Evolutionary conservation across 2,113 vertebrate genomes (phyloP).

Genomic region (Scophthalmus maximus): DNA sequence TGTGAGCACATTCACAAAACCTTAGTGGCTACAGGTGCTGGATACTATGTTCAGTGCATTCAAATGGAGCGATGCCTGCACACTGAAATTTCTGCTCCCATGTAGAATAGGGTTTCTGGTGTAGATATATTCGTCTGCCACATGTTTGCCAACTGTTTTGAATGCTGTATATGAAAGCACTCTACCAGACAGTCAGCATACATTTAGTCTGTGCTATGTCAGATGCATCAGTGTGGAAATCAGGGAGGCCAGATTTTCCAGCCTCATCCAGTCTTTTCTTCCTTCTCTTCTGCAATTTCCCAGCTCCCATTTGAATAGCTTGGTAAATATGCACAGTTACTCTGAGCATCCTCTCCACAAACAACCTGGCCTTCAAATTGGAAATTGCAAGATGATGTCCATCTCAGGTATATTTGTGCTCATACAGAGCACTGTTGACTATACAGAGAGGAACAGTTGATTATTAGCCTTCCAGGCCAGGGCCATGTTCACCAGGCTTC

Average conservation of each 20-base stretch:
- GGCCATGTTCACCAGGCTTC: conserved; percentile 74
- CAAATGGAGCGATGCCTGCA: background rate
- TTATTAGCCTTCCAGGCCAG: conserved; percentile 70
- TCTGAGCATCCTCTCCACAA: conserved; percentile 44
- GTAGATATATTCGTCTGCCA: background rate
- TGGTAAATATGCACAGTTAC: conserved; percentile 53
- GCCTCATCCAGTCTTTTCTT: background rate
- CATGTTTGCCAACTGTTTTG: conserved; percentile 6
- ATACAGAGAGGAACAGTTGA: conserved; percentile 61
- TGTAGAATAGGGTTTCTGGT: conserved; percentile 5
- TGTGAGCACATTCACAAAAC: background rate
- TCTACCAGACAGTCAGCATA: conserved; percentile 24
- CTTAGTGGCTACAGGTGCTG: background rate
- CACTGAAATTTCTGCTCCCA: background rate
- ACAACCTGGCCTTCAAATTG: conserved; percentile 58
- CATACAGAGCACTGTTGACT: conserved; percentile 23
- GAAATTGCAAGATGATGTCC: conserved; percentile 70
- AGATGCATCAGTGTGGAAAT: background rate
- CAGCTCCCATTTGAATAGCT: conserved; percentile 58
- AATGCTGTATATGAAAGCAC: background rate
- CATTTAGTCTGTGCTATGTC: background rate
- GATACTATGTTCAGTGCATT: background rate
- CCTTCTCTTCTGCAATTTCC: background rate
- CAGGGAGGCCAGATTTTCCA: background rate
- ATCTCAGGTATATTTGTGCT: conserved; percentile 68